These are phyloP conservation scores for Sebastes vulpes DNA, from an alignment of 2,797 vertebrate species.

Conservation along the genomic window DNA sequence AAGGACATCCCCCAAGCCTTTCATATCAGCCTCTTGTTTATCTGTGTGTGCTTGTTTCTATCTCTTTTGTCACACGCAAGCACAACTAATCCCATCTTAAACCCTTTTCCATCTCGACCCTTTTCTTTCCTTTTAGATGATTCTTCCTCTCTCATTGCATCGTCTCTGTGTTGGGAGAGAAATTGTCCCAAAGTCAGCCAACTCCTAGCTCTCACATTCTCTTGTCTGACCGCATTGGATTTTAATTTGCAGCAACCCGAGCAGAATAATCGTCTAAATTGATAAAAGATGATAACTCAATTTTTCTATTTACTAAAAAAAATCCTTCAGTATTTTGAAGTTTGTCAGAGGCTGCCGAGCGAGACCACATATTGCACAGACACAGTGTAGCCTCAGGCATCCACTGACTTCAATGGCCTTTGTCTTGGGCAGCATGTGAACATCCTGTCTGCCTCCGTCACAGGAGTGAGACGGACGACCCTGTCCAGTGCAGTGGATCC, in stretches of 20 bases:
- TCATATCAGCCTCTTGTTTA: slow-evolving; percentile 67
- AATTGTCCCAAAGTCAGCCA: slow-evolving; percentile 7
- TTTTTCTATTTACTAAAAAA: slow-evolving; percentile 15
- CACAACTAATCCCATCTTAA: slow-evolving; percentile 75
- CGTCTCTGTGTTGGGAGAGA: slow-evolving; percentile 15
- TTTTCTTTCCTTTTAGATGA: slow-evolving; percentile 34
- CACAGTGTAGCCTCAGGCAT: slow-evolving; percentile 12
- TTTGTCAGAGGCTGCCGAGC: slow-evolving; percentile 4
- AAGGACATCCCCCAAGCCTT: slow-evolving; percentile 55
- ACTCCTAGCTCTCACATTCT: background rate
- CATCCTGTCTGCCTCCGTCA: background rate
- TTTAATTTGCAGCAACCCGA: slow-evolving; percentile 54
- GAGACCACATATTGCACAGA: slow-evolving; percentile 1
- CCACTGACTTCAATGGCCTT: background rate
- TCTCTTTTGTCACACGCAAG: slow-evolving; percentile 66
- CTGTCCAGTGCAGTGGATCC: slow-evolving; percentile 14
- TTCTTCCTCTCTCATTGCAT: slow-evolving; percentile 24
- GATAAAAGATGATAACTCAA: slow-evolving; percentile 38
- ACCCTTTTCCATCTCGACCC: slow-evolving; percentile 47
- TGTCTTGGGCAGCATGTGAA: slow-evolving; percentile 19
- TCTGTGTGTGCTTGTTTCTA: slow-evolving; percentile 62
- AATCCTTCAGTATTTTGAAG: background rate
- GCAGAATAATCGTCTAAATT: slow-evolving; percentile 42
- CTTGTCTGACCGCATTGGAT: slow-evolving; percentile 25
- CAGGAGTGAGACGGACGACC: background rate